Percentiles rank a stretch among this genome's conserved stretches.
Conservation (phyloP, 2,797 vertebrate genomes). For the Caiman crocodilus region DNA sequence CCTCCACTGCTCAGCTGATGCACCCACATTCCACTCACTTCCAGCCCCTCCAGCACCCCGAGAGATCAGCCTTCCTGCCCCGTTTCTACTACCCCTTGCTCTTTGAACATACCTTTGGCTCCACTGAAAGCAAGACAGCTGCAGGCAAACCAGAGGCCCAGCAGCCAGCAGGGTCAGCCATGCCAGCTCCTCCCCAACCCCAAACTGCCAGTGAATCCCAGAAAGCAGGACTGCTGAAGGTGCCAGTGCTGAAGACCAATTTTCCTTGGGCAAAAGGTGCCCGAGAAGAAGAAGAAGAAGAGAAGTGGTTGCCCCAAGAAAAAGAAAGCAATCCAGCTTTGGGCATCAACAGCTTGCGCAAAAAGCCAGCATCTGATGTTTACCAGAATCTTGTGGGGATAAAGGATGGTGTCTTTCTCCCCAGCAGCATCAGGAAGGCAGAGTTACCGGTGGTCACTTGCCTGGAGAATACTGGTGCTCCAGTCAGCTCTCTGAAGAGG, state of each 20-base stretch:
- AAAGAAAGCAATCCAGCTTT: constrained; percentile 50
- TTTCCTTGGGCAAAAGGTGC: constrained; percentile 81
- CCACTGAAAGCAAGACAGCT: constrained; percentile 74
- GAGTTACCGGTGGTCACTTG: constrained; percentile 58
- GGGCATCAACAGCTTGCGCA: constrained; percentile 53
- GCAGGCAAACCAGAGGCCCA: constrained; percentile 79
- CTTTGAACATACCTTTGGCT: constrained; percentile 87
- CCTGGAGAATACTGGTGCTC: constrained; percentile 69
- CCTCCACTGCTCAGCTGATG: constrained; percentile 89
- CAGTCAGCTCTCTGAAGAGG: constrained; percentile 79
- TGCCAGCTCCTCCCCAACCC: background rate
- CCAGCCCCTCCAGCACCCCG: constrained; percentile 81
- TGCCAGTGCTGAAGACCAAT: constrained; percentile 82
- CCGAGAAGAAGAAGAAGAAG: constrained; percentile 79
- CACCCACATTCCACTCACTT: constrained; percentile 82
- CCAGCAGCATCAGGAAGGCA: background rate
- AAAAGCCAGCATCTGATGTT: constrained; percentile 71
- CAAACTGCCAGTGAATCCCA: constrained; percentile 76
- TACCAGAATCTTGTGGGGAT: constrained; percentile 34
- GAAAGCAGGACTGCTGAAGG: constrained; percentile 87
- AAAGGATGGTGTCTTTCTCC: background rate
- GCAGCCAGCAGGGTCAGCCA: constrained; percentile 33
- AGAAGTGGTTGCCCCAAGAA: constrained; percentile 73
- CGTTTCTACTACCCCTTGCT: constrained; percentile 95
- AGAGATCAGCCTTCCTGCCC: constrained; percentile 85